Base-by-base conservation (phyloP, 2,113 vertebrate species). In the Gambusia affinis region DNA sequence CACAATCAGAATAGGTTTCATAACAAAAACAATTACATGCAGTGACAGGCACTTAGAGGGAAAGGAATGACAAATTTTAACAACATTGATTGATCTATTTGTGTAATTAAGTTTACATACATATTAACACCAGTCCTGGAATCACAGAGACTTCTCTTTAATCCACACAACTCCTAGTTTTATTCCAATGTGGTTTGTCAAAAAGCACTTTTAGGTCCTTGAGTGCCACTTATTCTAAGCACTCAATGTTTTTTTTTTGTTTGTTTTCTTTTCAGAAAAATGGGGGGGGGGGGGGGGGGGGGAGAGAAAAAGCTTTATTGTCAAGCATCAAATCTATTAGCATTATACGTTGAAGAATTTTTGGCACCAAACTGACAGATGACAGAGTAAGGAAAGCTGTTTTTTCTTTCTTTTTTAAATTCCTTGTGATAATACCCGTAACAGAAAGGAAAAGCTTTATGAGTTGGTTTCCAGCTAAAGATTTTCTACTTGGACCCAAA, bases 111-210 rank as follows among this genome's bases (percentile, higher is more conserved):
- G 75, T 88, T 84, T 79, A 86, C 51, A 10, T 62, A 75, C 76
- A 77, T 86, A 87, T 85, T 85, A 84, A 79, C 78, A 89, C 74
- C 33, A 6, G 72, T 82, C 70, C 70, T 60, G 85, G 74, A 82
- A 85, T 81, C 77, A 73, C 39, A 78, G 60, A 82, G n/a, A 64
- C 68, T 70, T 76, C 69, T 83, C 84, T 89, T 84, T 60, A 31
- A 60, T 88, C 60, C 73, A 12, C 60, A 69, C 61, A 75, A 62
- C 37, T 67, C 63, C 19, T 10, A 54, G 42, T 64, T 63, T 35
- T 57, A 69, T 54, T 80, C 75, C 60, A 72, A 72, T 84, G 74
- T 83, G 81, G 80, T 88, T 89, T 91, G 87, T 91, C 88, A 91
- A 89, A 86, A 84, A 83, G 83, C 69, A 78, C 85, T 88, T 90